A percentile compares a stretch with the other conserved stretches of the same genome.
phyloP scores from a whole-genome alignment of 2,797 vertebrate genomes.

The Chloroceryle amazona region DNA sequence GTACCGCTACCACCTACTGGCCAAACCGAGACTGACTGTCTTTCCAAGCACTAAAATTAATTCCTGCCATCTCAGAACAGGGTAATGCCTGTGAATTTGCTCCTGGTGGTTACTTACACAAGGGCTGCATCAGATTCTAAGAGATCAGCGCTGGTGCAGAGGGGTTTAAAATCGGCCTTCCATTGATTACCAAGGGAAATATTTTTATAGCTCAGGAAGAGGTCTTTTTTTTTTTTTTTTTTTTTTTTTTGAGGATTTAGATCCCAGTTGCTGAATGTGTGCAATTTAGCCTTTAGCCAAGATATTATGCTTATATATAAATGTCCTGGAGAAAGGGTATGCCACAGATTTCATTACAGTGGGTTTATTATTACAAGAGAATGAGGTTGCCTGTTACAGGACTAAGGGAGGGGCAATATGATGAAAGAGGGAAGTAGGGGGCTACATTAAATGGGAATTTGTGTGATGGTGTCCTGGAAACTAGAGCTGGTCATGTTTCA shows the following conservation, averaged over 20 bases:
- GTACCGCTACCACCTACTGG: constrained; percentile 61
- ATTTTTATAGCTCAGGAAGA: neutral
- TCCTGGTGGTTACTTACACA: neutral
- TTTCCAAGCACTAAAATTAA: neutral
- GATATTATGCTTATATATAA: neutral
- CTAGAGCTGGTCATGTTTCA: neutral
- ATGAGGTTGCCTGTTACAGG: neutral
- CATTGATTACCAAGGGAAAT: neutral
- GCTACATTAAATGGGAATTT: neutral
- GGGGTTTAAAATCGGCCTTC: neutral
- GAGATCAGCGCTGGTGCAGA: neutral
- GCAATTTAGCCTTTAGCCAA: neutral
- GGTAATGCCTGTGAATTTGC: neutral
- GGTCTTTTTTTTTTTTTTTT: no score
- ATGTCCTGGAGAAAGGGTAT: neutral
- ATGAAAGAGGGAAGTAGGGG: neutral
- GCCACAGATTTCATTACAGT: neutral
- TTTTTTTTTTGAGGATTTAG: neutral
- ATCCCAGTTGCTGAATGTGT: neutral
- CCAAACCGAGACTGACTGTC: neutral
- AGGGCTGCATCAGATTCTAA: neutral
- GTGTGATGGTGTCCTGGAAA: neutral
- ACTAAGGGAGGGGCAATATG: neutral
- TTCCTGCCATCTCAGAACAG: neutral
- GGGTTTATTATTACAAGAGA: neutral